Base-by-base conservation (phyloP, 2,113 vertebrate species). In the Penelope pileata region DNA sequence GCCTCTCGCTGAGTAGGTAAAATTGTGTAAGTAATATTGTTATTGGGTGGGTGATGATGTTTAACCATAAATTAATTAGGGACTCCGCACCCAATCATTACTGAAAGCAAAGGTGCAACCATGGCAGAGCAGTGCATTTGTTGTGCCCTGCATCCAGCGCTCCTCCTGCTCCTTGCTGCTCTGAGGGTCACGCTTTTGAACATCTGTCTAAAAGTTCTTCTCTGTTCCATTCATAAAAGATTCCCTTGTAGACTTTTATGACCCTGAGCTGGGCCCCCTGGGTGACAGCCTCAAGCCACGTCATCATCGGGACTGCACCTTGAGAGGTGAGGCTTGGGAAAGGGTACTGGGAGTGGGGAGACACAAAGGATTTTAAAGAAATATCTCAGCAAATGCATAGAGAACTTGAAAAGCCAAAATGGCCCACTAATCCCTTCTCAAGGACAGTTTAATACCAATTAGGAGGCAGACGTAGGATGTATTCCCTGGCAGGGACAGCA, bases 361-460 rank as follows among this genome's bases (percentile, higher is more conserved):
- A 15, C 19, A 66, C 0, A 0, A 48, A 60, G 21, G 7, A 26
- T 34, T 54, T 73, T 36, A 23, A 81, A 83, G 17, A 88, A 83
- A n/a, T 53, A 58, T 13, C 40, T 74, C 56, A n/a, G 26, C 27
- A 78, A 59, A 66, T 64, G 47, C 54, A 78, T 23, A 38, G 51
- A 24, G 67, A 87, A 6, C 23, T 60, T 45, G 13, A 75, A 69
- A 90, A 89, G 83, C 53, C 7, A 19, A 94, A 88, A 0, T 43
- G 83, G 53, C 29, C 16, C 64, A 88, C 92, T 80, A 90, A 75
- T 94, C 54, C 47, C 58, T 79, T 86, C 50, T 50, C 40, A 84
- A 70, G 64, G 90, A 83, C 51, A 88, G 62, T 83, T 83, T 89
- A 92, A 90, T 73, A 79, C 36, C 58, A 73, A 68, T 88, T 86